A percentile compares a stretch with the other conserved stretches of the same genome.
phyloP scores from a whole-genome alignment of 1,140 invertebrate genomes.

The Drosophila malerkotliana region DNA sequence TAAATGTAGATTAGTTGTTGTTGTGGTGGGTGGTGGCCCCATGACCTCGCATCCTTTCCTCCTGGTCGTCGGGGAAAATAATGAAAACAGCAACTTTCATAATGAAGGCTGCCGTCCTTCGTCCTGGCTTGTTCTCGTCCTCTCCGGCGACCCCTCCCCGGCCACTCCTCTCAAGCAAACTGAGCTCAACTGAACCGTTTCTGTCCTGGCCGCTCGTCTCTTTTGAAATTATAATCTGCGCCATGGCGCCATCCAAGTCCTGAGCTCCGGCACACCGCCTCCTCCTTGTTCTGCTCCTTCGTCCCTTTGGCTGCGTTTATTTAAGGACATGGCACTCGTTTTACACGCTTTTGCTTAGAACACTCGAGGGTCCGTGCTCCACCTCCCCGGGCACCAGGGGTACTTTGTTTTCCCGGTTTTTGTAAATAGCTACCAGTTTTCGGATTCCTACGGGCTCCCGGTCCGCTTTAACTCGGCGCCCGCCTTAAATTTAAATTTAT shows the following conservation, averaged over 20 bases:
- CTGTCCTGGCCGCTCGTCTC: slow-evolving; percentile 57
- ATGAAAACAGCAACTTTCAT: slow-evolving; percentile 83
- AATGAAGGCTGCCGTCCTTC: slow-evolving; percentile 65
- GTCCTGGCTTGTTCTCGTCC: slow-evolving; percentile 12
- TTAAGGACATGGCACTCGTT: slow-evolving; percentile 71
- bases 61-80: slow-evolving; percentile 67
- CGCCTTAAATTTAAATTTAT: slow-evolving; percentile 61
- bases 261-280: not conserved
- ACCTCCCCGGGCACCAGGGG: slow-evolving; percentile 7
- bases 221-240: slow-evolving; percentile 84
- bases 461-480: slow-evolving; percentile 12
- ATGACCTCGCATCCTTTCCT: slow-evolving; percentile 18
- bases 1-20: slow-evolving; percentile 82
- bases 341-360: slow-evolving; percentile 71
- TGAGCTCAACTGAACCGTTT: slow-evolving; percentile 44
- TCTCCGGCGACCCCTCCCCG: slow-evolving; percentile 5
- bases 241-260: slow-evolving; percentile 54
- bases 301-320: slow-evolving; percentile 50
- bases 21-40: slow-evolving; percentile 43
- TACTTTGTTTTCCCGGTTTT: slow-evolving; percentile 25
- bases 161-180: slow-evolving; percentile 8
- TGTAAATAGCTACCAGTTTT: too few relatives aligned
- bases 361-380: slow-evolving; percentile 34
- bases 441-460: not conserved
- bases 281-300: not conserved